These are phyloP conservation scores for Mesorhabditis spiculigera DNA, from an alignment of 2,888 invertebrate species.

Conservation along the genomic window DNA sequence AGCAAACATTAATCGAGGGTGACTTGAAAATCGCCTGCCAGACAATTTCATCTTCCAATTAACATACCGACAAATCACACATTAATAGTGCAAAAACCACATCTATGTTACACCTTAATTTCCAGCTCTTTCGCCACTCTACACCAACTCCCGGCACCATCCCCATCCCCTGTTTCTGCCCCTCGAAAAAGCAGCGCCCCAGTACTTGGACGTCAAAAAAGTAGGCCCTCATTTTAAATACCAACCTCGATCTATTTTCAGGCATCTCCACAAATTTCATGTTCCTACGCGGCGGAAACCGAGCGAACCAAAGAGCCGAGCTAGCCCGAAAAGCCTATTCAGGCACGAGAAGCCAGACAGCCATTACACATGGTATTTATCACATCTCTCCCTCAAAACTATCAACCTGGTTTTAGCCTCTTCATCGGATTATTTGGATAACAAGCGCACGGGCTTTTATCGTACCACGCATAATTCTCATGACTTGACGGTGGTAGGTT, in stretches of 20 bases:
- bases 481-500: not conserved
- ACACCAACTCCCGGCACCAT: no score
- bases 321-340: constrained; percentile 6
- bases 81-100: no score
- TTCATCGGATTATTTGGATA: not conserved
- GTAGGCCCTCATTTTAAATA: not conserved
- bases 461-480: constrained; percentile 5
- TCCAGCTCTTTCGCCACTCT: no score
- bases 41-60: no score
- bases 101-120: no score
- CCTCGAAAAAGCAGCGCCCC: not conserved
- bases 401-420: not conserved
- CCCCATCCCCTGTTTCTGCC: not conserved
- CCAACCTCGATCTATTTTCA: not conserved
- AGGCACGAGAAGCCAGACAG: constrained; percentile 5
- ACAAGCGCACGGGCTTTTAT: not conserved
- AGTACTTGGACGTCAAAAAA: not conserved
- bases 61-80: no score
- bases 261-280: not conserved
- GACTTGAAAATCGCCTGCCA: no score
- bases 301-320: not conserved
- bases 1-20: no score
- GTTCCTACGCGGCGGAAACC: not conserved
- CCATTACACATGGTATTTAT: not conserved
- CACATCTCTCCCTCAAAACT: not conserved